These are phyloP conservation scores for Furcula furcula DNA, from an alignment of 2,888 invertebrate species.

Conservation along the genomic window DNA sequence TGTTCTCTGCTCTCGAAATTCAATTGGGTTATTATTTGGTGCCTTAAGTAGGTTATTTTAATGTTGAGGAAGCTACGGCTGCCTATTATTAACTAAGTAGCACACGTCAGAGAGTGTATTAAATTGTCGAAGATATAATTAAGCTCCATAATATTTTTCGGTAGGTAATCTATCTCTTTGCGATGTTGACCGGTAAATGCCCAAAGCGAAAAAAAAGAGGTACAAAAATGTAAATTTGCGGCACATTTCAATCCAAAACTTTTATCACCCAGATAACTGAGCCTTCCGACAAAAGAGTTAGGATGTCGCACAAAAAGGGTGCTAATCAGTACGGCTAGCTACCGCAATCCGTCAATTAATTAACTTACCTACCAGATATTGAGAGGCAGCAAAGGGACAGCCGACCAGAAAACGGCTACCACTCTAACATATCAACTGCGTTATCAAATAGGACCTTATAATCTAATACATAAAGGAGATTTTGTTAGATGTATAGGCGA, in stretches of 20 bases:
- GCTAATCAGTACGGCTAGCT: constrained; percentile 52
- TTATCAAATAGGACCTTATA: constrained; percentile 37
- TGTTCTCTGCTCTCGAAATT: constrained; percentile 68
- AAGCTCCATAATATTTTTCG: too few relatives aligned
- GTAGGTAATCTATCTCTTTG: too few relatives aligned
- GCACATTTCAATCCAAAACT: constrained; percentile 22
- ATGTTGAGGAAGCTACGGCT: constrained; percentile 18
- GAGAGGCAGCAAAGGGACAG: constrained; percentile 65
- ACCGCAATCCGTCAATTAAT: constrained; percentile 76
- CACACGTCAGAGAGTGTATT: too few relatives aligned
- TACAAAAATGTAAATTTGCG: constrained; percentile 12
- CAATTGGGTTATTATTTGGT: constrained; percentile 64
- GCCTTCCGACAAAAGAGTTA: constrained; percentile 59
- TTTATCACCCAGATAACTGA: constrained; percentile 50
- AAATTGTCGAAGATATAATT: too few relatives aligned
- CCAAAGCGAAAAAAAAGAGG: not conserved
- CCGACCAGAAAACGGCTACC: constrained; percentile 46
- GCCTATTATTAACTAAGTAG: not conserved
- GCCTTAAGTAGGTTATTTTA: constrained; percentile 31
- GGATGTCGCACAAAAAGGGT: constrained; percentile 59
- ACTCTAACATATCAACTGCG: constrained; percentile 25
- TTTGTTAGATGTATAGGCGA: constrained; percentile 27
- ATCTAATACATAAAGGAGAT: constrained; percentile 29
- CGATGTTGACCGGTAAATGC: too few relatives aligned
- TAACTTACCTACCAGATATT: constrained; percentile 62